Conservation (phyloP, 2,797 vertebrate genomes). For the Hephaestus fuliginosus region DNA sequence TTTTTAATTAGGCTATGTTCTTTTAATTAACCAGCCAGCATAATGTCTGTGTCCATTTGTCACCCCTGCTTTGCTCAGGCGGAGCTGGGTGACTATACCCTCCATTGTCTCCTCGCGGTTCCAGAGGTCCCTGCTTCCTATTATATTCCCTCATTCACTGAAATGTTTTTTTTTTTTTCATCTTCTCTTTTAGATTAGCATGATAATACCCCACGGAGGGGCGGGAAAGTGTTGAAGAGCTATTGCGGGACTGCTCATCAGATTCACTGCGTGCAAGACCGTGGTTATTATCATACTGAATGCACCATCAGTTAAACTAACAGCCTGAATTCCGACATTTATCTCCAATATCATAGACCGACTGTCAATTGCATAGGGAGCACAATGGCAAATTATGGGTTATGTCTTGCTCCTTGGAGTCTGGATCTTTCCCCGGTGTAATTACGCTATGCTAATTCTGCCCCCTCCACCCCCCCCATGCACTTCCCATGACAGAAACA, state of each 20-base stretch:
- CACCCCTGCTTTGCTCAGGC: slow-evolving; percentile 50
- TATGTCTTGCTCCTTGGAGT: slow-evolving; percentile 79
- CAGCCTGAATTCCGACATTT: slow-evolving; percentile 82
- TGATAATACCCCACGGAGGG: slow-evolving; percentile 79
- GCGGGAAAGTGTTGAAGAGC: slow-evolving; percentile 48
- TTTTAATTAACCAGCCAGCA: slow-evolving; percentile 82
- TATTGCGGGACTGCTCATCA: slow-evolving; percentile 76
- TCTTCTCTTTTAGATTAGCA: slow-evolving; percentile 78
- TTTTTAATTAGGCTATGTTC: slow-evolving; percentile 79
- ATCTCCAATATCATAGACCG: slow-evolving; percentile 80
- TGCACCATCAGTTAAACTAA: slow-evolving; percentile 84
- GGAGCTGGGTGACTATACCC: slow-evolving; percentile 45
- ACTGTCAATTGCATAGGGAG: slow-evolving; percentile 73
- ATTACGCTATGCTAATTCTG: slow-evolving; percentile 82
- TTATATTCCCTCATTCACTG: slow-evolving; percentile 73
- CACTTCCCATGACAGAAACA: slow-evolving; percentile 61
- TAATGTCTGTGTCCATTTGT: slow-evolving; percentile 78
- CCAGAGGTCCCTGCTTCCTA: slow-evolving; percentile 62
- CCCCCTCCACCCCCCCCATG: slow-evolving; percentile 37
- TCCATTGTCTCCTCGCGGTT: slow-evolving; percentile 68
- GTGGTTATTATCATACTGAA: slow-evolving; percentile 82
- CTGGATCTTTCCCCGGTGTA: slow-evolving; percentile 77
- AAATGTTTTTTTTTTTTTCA: slow-evolving; percentile 61
- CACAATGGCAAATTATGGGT: slow-evolving; percentile 81
- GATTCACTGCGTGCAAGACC: slow-evolving; percentile 67